Evolutionary conservation across 1,140 invertebrate species (phyloP), one percentile per base, ranked within the genome.

Genomic region (Drosophila pectinifera): DNA sequence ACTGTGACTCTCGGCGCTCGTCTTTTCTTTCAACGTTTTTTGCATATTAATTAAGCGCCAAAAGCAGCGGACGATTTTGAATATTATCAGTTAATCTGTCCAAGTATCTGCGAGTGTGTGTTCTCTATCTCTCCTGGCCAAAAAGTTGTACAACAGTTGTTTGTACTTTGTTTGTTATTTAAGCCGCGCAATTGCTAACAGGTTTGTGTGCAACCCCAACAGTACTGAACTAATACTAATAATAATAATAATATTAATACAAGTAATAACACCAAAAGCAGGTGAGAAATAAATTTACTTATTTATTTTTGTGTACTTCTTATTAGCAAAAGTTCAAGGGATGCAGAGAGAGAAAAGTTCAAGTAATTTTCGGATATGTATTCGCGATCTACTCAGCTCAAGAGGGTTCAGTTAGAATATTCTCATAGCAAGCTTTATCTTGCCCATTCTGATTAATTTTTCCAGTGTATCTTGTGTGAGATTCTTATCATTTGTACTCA

Each of bases 31-130:
- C 82, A 73, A 89, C 85, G 85, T 69, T 90, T 89, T 90, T 90
- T 89, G 85, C 85, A 89, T 89, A 89, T 89, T 89, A 89, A 89
- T 90, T 90, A 90, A 89, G 81, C 85, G 80, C 86, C 80, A 90
- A 90, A 84, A 89, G 73, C 83, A 80, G 69, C 80, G 62, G 69
- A 78, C 76, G 81, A 88, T 86, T 88, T 88, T 86, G 63, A 83
- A 86, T 88, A 73, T 86, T 86, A 86, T 86, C 83, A 86, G 83
- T 69, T 86, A 86, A 86, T 86, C 82, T 86, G 69, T 70, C 54
- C 63, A 56, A 70, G 48, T 43, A 38, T 78, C 54, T 55, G 64
- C 68, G 53, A 62, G 42, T 45, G 16, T 34, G 48, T 20, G 39
- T 46, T 64, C 48, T 51, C 54, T 51, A 65, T 82, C 65, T 63